These are phyloP conservation scores for Lepidurus packardi DNA, from an alignment of 1,140 invertebrate genomes.

Conservation along the genomic window DNA sequence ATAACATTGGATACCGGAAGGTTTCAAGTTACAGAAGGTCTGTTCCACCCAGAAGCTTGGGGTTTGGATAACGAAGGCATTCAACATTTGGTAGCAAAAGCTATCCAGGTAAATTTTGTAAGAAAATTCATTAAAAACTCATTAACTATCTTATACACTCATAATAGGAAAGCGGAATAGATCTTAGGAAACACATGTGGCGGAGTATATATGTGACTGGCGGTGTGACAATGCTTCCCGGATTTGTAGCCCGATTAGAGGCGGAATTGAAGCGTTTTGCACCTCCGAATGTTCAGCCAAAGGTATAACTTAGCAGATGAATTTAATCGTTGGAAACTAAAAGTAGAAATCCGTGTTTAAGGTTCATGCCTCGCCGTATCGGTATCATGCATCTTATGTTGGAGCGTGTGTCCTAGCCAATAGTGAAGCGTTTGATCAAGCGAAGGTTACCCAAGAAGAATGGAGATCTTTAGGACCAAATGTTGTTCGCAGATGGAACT, in stretches of 20 bases:
- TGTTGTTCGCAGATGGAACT: conserved; percentile 30
- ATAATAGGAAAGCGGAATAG: conserved; percentile 49
- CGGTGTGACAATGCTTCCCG: conserved; percentile 55
- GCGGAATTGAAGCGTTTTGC: conserved; percentile 53
- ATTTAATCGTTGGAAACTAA: background rate
- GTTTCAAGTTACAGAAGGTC: conserved; percentile 55
- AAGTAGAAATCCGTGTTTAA: conserved; percentile 37
- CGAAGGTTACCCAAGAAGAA: conserved; percentile 45
- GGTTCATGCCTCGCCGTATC: conserved; percentile 55
- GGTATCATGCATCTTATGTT: conserved; percentile 57
- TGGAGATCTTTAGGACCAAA: conserved; percentile 35
- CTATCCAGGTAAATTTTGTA: conserved; percentile 47
- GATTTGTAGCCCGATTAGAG: conserved; percentile 55
- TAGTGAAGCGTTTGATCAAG: conserved; percentile 47
- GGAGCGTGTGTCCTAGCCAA: conserved; percentile 51
- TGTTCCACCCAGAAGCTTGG: conserved; percentile 58
- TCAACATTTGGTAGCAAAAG: conserved; percentile 54
- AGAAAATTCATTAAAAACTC: too few species aligned
- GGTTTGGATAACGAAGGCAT: conserved; percentile 56
- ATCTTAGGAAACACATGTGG: conserved; percentile 52
- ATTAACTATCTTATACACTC: background rate
- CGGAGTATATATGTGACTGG: conserved; percentile 50
- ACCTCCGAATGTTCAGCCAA: conserved; percentile 54
- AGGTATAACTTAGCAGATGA: conserved; percentile 44
- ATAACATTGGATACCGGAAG: conserved; percentile 40